Evolutionary conservation across 2,797 vertebrate species (phyloP).

Genomic region (Lagocephalus sceleratus): DNA sequence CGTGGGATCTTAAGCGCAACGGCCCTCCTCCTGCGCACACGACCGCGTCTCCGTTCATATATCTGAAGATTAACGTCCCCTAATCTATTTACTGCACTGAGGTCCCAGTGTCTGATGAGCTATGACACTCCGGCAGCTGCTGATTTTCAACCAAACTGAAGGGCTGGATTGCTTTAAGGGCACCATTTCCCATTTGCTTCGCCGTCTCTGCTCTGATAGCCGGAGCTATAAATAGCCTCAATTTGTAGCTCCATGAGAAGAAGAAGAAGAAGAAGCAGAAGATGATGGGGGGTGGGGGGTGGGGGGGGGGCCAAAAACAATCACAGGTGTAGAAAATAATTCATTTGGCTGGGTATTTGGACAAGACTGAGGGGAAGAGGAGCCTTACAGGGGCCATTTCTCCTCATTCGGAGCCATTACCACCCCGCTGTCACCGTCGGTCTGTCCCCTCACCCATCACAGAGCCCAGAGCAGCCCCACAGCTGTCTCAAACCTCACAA

Average conservation of each 20-base stretch:
- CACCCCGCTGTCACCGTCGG: constrained; percentile 67
- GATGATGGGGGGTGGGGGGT: no score
- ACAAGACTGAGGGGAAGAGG: constrained; percentile 42
- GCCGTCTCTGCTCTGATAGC: constrained; percentile 30
- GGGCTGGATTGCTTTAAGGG: constrained; percentile 35
- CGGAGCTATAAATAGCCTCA: constrained; percentile 51
- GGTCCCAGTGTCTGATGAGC: constrained; percentile 41
- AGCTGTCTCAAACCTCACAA: constrained; percentile 53
- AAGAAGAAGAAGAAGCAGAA: constrained; percentile 3
- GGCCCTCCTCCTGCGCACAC: constrained; percentile 8
- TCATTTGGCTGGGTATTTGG: constrained; percentile 56
- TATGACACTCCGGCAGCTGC: constrained; percentile 25
- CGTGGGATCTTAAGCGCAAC: constrained; percentile 35
- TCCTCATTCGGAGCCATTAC: constrained; percentile 73
- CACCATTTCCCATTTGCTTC: constrained; percentile 43
- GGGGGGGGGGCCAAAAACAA: constrained; percentile 1
- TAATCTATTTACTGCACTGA: constrained; percentile 31
- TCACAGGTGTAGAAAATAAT: constrained; percentile 53
- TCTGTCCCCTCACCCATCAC: constrained; percentile 72
- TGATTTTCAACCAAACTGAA: constrained; percentile 46
- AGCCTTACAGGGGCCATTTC: constrained; percentile 61
- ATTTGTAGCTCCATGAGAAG: constrained; percentile 26
- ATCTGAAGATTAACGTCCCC: constrained; percentile 27
- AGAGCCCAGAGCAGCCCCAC: constrained; percentile 46
- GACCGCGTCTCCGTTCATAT: constrained; percentile 30